Evolutionary conservation across 2,797 vertebrate species (phyloP), one percentile per base, ranked within the genome.

Genomic region (Hemibagrus guttatus): DNA sequence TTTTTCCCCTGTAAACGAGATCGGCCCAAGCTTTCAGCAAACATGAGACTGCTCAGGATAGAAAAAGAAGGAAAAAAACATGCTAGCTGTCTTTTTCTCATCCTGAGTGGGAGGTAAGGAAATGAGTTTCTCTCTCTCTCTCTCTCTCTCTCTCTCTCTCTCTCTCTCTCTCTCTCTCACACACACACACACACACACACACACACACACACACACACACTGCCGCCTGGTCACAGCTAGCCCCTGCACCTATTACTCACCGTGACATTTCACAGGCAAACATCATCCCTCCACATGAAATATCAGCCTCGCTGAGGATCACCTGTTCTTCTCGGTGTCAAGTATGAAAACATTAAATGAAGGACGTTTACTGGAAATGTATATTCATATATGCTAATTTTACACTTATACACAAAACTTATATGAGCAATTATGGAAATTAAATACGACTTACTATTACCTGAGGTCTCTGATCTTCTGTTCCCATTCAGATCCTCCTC

Each of bases 251-350:
- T 59, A 68, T 83, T 87, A 83, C 59, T 46, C 71, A 58, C 46
- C 31, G n/a, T 83, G 71, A 78, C 85, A 83, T 81, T 87, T 78
- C 86, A 76, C 81, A 75, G 58, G 68, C 85, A 83, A 75, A 78
- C 72, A 68, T 69, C 72, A 87, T 28, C 86, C 46, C 80, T 83
- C 35, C 23, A 75, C 61, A 58, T 42, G 46, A 87, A 83, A 78
- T 42, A 83, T 66, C 59, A 64, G 14, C 72, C 61, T 39, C 2
- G 1, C 46, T 31, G 31, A 59, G 13, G 13, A 35, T 23, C 54
- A 63, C 49, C 56, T 54, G 7, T 42, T 68, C 28, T 11, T 23
- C 1, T 58, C 76, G 31, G 64, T 28, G 54, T 64, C 39, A 58
- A 63, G 28, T 35, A 78, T 49, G 14, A 58, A 35, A 58, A 12